phyloP scores from a whole-genome alignment of 2,797 vertebrate species.

The Sardinella longiceps region DNA sequence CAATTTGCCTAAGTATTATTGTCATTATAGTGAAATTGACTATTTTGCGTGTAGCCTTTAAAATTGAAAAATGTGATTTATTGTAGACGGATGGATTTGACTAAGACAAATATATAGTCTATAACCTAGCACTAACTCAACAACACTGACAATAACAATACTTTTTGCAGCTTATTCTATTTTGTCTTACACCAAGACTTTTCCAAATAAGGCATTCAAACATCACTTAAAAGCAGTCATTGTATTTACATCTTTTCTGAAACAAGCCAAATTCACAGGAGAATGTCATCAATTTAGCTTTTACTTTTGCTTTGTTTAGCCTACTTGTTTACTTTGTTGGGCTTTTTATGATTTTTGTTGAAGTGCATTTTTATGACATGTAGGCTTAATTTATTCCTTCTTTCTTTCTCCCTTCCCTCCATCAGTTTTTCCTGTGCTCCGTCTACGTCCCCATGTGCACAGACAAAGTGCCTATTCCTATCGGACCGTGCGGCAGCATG shows the following conservation, averaged over 20 bases:
- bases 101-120: background rate
- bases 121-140: background rate
- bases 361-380: too few species aligned
- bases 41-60: background rate
- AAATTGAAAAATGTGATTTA: background rate
- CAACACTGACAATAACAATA: background rate
- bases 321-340: background rate
- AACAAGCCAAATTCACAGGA: background rate
- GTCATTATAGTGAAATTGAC: background rate
- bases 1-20: background rate
- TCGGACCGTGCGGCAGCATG: constrained; percentile 97
- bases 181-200: background rate
- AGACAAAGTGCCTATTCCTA: constrained; percentile 96
- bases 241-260: constrained; percentile 49
- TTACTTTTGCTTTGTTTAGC: constrained; percentile 7
- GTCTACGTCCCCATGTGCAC: constrained; percentile 99
- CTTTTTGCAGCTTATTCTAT: background rate
- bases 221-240: background rate
- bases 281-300: constrained; percentile 9
- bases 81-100: background rate
- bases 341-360: background rate
- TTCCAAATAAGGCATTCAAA: background rate
- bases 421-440: constrained; percentile 96
- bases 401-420: background rate
- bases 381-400: too few species aligned